Percentiles rank a stretch among this genome's conserved stretches.
phyloP scores from a whole-genome alignment of 2,888 invertebrate genomes.

The Leucoma salicis region DNA sequence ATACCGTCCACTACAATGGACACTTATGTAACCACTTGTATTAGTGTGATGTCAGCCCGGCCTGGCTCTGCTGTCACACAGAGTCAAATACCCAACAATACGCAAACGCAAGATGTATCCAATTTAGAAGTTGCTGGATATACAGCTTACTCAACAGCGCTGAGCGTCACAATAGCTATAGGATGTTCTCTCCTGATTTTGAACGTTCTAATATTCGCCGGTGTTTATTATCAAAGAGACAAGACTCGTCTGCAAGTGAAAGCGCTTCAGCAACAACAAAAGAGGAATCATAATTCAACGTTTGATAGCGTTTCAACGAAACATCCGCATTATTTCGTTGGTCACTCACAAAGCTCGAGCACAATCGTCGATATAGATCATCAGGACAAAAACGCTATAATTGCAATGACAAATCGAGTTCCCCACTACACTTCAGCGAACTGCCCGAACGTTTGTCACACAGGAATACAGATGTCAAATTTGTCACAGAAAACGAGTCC shows the following conservation, averaged over 20 bases:
- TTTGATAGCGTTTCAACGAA: conserved; percentile 84
- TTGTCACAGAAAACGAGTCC: conserved; percentile 71
- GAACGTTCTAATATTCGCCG: conserved; percentile 91
- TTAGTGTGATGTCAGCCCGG: conserved; percentile 87
- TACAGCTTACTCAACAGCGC: conserved; percentile 88
- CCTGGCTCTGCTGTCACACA: conserved; percentile 75
- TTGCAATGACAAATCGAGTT: conserved; percentile 75
- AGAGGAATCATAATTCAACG: conserved; percentile 81
- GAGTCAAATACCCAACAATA: conserved; percentile 78
- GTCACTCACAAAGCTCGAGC: conserved; percentile 90
- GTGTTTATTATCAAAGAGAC: conserved; percentile 91
- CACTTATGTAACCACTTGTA: conserved; percentile 86
- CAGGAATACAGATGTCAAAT: conserved; percentile 82
- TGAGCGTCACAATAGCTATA: conserved; percentile 90
- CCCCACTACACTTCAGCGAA: conserved; percentile 74
- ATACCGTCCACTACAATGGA: conserved; percentile 81
- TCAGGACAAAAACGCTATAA: conserved; percentile 84
- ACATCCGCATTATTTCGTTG: conserved; percentile 90
- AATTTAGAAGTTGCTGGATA: conserved; percentile 90
- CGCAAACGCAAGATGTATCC: conserved; percentile 89
- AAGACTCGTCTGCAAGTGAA: conserved; percentile 91
- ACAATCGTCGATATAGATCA: conserved; percentile 93
- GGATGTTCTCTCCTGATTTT: conserved; percentile 91
- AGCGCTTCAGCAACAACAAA: conserved; percentile 86
- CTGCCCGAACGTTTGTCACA: conserved; percentile 82